phyloP scores from a whole-genome alignment of 2,888 invertebrate species.

The Chrysolina oricalcia region DNA sequence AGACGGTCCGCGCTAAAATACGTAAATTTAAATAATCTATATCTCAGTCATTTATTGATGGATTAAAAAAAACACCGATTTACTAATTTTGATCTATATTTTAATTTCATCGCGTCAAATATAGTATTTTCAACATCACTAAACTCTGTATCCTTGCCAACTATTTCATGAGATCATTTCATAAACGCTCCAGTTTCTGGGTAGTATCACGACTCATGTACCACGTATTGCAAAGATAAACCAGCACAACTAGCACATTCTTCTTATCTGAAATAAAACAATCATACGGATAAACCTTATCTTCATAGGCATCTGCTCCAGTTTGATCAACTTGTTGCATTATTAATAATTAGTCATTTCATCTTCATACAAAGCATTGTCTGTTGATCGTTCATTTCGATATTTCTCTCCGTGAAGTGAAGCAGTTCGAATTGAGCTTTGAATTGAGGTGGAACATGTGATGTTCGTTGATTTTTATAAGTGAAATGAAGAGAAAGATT shows the following conservation, averaged over 20 bases:
- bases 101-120: too few relatives aligned
- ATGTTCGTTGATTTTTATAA: background rate
- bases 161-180: background rate
- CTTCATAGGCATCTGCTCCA: background rate
- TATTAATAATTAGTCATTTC: constrained; percentile 9
- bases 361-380: constrained; percentile 2
- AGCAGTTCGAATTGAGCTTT: background rate
- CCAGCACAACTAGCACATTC: background rate
- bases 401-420: background rate
- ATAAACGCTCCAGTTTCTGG: background rate
- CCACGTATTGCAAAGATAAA: background rate
- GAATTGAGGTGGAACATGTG: constrained; percentile 4
- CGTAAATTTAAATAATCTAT: too few relatives aligned
- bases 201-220: background rate
- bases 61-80: too few relatives aligned
- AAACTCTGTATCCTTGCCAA: background rate
- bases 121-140: too few relatives aligned
- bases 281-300: constrained; percentile 20
- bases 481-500: constrained; percentile 28
- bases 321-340: constrained; percentile 1
- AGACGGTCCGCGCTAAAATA: too few relatives aligned
- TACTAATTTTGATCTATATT: too few relatives aligned
- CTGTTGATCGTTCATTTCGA: background rate
- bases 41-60: too few relatives aligned
- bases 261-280: constrained; percentile 11